Evolutionary conservation across 2,888 invertebrate genomes (phyloP).

Genomic region (Cosmia pyralina): DNA sequence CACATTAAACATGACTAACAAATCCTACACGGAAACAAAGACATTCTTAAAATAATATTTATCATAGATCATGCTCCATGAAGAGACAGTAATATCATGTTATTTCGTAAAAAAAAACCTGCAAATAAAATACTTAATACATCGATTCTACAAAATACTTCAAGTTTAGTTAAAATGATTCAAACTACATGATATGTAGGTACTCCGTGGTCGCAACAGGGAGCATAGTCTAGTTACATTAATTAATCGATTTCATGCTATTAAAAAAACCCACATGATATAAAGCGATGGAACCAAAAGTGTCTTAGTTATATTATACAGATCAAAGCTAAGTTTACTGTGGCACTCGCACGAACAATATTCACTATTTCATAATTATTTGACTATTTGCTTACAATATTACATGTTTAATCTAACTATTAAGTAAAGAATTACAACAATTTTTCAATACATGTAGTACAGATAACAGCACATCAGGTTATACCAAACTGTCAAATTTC

Average conservation of each 20-base stretch:
- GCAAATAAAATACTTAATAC: slow-evolving; percentile 49
- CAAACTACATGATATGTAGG: slow-evolving; percentile 52
- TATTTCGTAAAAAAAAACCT: slow-evolving; percentile 24
- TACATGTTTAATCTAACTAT: background rate
- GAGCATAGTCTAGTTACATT: slow-evolving; percentile 76
- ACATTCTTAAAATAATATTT: slow-evolving; percentile 56
- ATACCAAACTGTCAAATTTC: no score
- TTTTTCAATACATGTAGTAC: background rate
- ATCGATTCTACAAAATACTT: slow-evolving; percentile 45
- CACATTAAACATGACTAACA: slow-evolving; percentile 62
- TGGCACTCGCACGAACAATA: slow-evolving; percentile 64
- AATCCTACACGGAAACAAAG: slow-evolving; percentile 68
- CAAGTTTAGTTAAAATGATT: slow-evolving; percentile 16
- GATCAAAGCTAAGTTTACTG: slow-evolving; percentile 72
- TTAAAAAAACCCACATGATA: slow-evolving; percentile 90
- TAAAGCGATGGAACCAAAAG: slow-evolving; percentile 81
- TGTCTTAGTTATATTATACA: slow-evolving; percentile 66
- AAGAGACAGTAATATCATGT: slow-evolving; percentile 34
- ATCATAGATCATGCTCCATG: slow-evolving; percentile 59
- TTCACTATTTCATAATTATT: slow-evolving; percentile 49
- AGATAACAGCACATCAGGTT: no score
- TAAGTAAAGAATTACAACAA: background rate
- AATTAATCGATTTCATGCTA: slow-evolving; percentile 81
- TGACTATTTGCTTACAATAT: slow-evolving; percentile 34
- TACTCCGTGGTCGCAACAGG: slow-evolving; percentile 59